Evolutionary conservation across 1,140 invertebrate genomes (phyloP).

Genomic region (Ptiloglossa arizonensis): DNA sequence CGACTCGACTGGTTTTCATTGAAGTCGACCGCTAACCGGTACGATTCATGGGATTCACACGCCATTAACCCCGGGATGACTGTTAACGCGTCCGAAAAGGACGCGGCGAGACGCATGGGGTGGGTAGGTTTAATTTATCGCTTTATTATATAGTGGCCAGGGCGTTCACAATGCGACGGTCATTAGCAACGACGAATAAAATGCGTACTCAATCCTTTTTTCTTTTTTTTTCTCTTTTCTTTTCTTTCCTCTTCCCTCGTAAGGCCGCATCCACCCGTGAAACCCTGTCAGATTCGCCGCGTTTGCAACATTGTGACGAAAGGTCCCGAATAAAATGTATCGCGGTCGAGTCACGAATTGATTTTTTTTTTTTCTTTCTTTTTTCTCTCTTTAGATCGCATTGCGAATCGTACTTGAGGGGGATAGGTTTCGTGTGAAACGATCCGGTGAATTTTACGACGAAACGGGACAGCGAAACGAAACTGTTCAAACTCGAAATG

Average conservation of each 20-base stretch:
- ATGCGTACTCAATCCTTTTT: conserved; percentile 20
- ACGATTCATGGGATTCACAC: conserved; percentile 62
- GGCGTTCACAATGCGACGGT: conserved; percentile 58
- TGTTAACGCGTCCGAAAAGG: conserved; percentile 57
- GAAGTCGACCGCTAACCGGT: conserved; percentile 36
- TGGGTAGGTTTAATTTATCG: conserved; percentile 70
- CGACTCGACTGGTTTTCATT: conserved; percentile 45
- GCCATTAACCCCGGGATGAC: conserved; percentile 63
- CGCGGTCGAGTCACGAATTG: not conserved
- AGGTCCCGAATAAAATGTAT: too few relatives aligned
- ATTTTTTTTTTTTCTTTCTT: too few relatives aligned
- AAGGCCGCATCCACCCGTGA: conserved; percentile 12
- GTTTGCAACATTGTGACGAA: not conserved
- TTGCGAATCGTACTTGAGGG: not conserved
- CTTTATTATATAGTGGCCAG: conserved; percentile 70
- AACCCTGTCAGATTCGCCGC: not conserved
- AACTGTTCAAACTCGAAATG: too few relatives aligned
- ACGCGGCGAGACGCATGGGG: conserved; percentile 20
- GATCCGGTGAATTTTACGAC: too few relatives aligned
- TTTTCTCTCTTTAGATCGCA: too few relatives aligned
- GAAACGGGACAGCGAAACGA: too few relatives aligned
- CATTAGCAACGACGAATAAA: conserved; percentile 59
- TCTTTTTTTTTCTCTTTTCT: not conserved
- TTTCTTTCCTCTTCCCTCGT: too few relatives aligned
- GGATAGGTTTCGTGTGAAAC: not conserved